Evolutionary conservation across 2,888 invertebrate species (phyloP).

Genomic region (Pollenia griseotomentosa): DNA sequence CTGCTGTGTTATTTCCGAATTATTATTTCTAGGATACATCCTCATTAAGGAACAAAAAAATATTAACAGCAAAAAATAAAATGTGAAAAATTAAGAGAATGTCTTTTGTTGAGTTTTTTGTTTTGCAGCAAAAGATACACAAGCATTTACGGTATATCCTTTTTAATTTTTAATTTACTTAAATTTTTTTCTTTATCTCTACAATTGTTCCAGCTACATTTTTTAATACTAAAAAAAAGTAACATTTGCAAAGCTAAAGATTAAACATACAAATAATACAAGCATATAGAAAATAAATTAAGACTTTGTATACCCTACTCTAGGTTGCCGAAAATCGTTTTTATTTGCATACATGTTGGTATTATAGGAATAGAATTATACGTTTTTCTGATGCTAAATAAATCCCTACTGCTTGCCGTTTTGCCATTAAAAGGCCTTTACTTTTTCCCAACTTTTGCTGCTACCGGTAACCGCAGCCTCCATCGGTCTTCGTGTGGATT

Average conservation of each 20-base stretch:
- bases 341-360: too few species aligned
- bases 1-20: neutral
- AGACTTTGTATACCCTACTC: too few species aligned
- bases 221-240: conserved; percentile 18
- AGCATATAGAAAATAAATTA: neutral
- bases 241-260: conserved; percentile 31
- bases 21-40: conserved; percentile 31
- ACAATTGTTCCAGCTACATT: neutral
- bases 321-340: neutral
- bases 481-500: too few species aligned
- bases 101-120: neutral
- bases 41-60: conserved; percentile 2
- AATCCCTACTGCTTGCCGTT: too few species aligned
- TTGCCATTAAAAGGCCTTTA: too few species aligned
- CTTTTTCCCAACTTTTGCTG: too few species aligned
- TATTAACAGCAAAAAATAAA: conserved; percentile 6
- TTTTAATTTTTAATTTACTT: conserved; percentile 61
- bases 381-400: too few species aligned
- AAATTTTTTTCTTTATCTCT: conserved; percentile 30
- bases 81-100: neutral
- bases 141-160: conserved; percentile 38
- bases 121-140: conserved; percentile 18
- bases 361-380: too few species aligned
- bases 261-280: conserved; percentile 9
- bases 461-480: too few species aligned